Evolutionary conservation across 2,113 vertebrate genomes (phyloP).

Genomic region (Morone chrysops): DNA sequence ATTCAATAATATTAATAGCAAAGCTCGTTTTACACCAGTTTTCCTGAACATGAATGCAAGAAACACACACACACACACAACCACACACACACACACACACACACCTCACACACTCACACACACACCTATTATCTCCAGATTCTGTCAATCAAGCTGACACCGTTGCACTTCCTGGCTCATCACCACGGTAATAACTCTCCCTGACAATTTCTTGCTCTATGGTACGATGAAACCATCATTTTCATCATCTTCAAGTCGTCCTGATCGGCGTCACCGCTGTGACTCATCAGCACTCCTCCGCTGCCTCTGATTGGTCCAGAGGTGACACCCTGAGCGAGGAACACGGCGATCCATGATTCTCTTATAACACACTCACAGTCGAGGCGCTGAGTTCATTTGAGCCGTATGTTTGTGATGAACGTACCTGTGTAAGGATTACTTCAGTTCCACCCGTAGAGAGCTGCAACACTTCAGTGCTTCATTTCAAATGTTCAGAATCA

Average conservation of each 20-base stretch:
- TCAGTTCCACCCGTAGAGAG: no score
- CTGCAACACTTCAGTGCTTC: no score
- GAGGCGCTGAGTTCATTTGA: conserved; percentile 2
- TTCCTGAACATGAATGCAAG: background rate
- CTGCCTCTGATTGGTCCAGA: conserved; percentile 27
- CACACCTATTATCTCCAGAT: conserved; percentile 14
- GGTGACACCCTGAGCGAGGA: conserved; percentile 12
- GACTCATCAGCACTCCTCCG: conserved; percentile 46
- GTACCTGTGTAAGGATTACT: no score
- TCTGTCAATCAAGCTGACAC: conserved; percentile 22
- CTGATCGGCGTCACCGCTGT: background rate
- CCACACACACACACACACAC: background rate
- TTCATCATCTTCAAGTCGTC: conserved; percentile 13
- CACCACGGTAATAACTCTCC: conserved; percentile 7
- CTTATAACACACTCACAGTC: background rate
- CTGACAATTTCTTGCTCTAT: background rate
- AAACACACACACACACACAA: conserved; percentile 6
- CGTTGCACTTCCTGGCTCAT: conserved; percentile 33
- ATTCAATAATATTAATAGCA: no score
- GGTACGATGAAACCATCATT: conserved; percentile 6
- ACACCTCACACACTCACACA: background rate
- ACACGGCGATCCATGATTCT: background rate
- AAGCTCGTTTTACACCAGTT: background rate
- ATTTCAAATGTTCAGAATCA: no score
- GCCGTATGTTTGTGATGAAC: no score